Base-by-base conservation (phyloP, 1,140 invertebrate genomes). In the Harlomillsia oculata region DNA sequence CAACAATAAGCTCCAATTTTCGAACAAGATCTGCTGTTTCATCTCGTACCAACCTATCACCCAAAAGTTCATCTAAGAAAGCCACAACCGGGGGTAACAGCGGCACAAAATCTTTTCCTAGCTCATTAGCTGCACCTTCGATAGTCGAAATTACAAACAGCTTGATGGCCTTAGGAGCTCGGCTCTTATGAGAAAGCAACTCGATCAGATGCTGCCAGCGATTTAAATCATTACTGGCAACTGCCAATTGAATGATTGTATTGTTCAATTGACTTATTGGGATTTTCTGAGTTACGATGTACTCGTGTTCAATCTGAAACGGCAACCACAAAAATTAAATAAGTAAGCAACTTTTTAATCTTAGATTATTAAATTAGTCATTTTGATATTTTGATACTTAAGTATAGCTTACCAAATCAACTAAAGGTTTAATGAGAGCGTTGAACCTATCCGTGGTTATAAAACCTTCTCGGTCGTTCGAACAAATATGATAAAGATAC, bases 41-140 rank as follows among this genome's bases (percentile, higher is more conserved):
- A 32, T 79, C 76, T 69, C 91, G 87, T n/a, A 89, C 85, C 21
- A 71, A 73, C 58, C 81, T 77, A 53, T 87, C 82, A 72, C 89
- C 86, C 18, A 90, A 70, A 14, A 91, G 71, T 69, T 91, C 87
- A 0, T 84, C 83, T 1, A 91, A 72, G 72, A 89, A 88, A 0
- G 86, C 86, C 53, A 89, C 81, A 8, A 85, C 87, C 69, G 89
- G 86, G 2, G 86, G 85, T 23, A 89, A 68, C 0, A 89, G 71
- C 0, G 85, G 80, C 60, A 87, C 74, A 72, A 86, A 89, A 66
- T 85, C 85, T 71, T 87, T 84, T 3, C 84, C 85, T 1, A 91
- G 70, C 66, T 87, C 86, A 23, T 76, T 77, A 1, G 82, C 85
- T 40, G 88, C 79, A 54, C 82, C 78, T 16, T 82, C 79, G 62